Evolutionary conservation across 2,888 invertebrate genomes (phyloP).

Genomic region (Odontothrips loti): DNA sequence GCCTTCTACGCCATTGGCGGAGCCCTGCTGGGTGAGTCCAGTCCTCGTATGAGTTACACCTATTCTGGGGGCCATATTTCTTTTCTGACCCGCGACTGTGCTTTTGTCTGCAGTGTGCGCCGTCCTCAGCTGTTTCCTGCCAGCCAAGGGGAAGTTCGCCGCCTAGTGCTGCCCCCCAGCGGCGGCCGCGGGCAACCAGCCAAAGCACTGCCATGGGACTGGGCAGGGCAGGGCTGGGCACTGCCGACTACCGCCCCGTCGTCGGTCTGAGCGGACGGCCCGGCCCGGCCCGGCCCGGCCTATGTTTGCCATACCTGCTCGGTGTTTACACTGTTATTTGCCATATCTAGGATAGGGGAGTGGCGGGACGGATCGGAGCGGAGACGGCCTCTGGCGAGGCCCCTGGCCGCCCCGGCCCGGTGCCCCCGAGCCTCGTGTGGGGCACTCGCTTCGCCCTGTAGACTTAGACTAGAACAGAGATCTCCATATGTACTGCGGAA

Average conservation of each 20-base stretch:
- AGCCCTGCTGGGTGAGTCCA: slow-evolving; percentile 33
- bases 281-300: not conserved
- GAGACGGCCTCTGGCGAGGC: too few relatives aligned
- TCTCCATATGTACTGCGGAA: too few relatives aligned
- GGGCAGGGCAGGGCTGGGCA: too few relatives aligned
- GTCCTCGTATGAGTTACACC: too few relatives aligned
- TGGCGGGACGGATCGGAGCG: too few relatives aligned
- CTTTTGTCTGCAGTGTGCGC: not conserved
- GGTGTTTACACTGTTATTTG: too few relatives aligned
- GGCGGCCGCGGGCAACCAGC: not conserved
- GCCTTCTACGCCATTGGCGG: slow-evolving; percentile 17
- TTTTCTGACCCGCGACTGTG: not conserved
- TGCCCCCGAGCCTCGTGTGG: too few relatives aligned
- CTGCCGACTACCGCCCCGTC: not conserved
- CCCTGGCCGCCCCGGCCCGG: too few relatives aligned
- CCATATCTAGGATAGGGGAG: too few relatives aligned
- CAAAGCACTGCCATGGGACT: not conserved
- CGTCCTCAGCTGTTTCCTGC: not conserved
- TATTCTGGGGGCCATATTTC: too few relatives aligned
- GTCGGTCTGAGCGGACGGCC: not conserved
- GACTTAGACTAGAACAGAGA: too few relatives aligned
- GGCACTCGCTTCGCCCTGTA: too few relatives aligned
- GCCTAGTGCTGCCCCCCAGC: not conserved
- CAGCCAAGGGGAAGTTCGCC: not conserved
- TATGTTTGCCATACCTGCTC: not conserved